A percentile compares a stretch with the other conserved stretches of the same genome.
These are phyloP conservation scores for Andrena haemorrhoa DNA, from an alignment of 2,888 invertebrate species.

Conservation along the genomic window DNA sequence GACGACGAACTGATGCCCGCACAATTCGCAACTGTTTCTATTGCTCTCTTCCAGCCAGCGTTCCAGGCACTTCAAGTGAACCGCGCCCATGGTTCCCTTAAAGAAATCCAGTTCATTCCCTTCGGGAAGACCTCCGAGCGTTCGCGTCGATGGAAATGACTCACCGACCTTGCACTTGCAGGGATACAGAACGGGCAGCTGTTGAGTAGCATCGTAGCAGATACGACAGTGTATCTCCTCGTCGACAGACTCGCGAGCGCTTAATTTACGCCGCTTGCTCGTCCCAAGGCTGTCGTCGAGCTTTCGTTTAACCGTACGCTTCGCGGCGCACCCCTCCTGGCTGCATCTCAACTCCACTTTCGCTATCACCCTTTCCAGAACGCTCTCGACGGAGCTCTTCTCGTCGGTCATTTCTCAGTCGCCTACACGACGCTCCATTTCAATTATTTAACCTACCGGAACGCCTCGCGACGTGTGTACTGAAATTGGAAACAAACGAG, in stretches of 20 bases:
- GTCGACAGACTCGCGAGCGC: constrained; percentile 34
- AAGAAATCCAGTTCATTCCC: constrained; percentile 20
- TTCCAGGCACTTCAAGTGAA: constrained; percentile 91
- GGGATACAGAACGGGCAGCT: constrained; percentile 85
- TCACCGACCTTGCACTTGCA: constrained; percentile 85
- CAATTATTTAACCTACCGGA: constrained; percentile 13
- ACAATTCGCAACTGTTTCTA: constrained; percentile 90
- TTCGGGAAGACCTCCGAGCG: neutral
- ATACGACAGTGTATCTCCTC: constrained; percentile 83
- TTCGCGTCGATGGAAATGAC: constrained; percentile 13
- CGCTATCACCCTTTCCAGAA: constrained; percentile 70
- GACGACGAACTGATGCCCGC: constrained; percentile 89
- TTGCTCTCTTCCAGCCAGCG: constrained; percentile 92
- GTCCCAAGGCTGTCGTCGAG: constrained; percentile 8
- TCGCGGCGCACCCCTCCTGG: constrained; percentile 14
- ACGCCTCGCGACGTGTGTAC: neutral
- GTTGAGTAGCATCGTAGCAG: constrained; percentile 85
- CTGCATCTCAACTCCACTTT: constrained; percentile 65
- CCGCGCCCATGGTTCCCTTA: constrained; percentile 90
- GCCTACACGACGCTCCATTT: neutral
- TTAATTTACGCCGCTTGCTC: constrained; percentile 47
- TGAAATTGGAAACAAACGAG: constrained; percentile 34
- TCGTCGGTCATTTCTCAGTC: constrained; percentile 63
- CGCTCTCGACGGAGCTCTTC: constrained; percentile 63
- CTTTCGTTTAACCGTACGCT: constrained; percentile 39